Base-by-base conservation (phyloP, 92 coral and sea anemone species). In the Palythoa grandis region DNA sequence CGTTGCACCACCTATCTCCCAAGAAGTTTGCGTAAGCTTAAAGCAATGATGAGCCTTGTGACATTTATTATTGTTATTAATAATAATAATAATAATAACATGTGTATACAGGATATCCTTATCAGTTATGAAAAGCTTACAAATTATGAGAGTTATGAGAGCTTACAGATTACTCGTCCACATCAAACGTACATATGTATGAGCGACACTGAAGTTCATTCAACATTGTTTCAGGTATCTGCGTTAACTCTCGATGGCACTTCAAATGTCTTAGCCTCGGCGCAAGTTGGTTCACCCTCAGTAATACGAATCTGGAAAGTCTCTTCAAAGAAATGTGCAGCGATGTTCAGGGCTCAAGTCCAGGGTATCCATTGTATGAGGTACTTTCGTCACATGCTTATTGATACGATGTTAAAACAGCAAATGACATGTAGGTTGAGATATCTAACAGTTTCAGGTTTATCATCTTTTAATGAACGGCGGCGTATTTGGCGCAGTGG, bases 271-370 rank as follows among this genome's bases (percentile, higher is more conserved):
- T 87, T 96, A 52, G 98, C 98, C n/a, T 96, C 99, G 22, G 99
- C 98, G 8, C 99, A 96, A 82, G 83, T 87, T 22, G 99, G 99
- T 3, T 89, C 89, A 10, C 96, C 99, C 12, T 95, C 99, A 22
- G 94, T 96, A 37, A 77, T 95, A 22, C 95, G 99, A 61, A 79
- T 96, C 40, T 96, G 99, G 99, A 96, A 95, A 86, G 93, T 93
- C 82, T 91, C 92, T 65, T 88, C 90, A 37, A 86, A 92, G 57
- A 95, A 95, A 69, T 95, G 99, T 87, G 89, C 88, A 13, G 95
- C 99, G 4, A 88, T 97, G 92, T 97, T 97, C 58, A 90, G 98
- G 79, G 90, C 98, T 40, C 97, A 93, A 90, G 94, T 93, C 17
- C 90, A 89, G 13, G 87, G 86, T 56, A 91, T 97, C 39, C 95